Conservation (phyloP, 2,113 vertebrate genomes). For the Phycodurus eques region DNA sequence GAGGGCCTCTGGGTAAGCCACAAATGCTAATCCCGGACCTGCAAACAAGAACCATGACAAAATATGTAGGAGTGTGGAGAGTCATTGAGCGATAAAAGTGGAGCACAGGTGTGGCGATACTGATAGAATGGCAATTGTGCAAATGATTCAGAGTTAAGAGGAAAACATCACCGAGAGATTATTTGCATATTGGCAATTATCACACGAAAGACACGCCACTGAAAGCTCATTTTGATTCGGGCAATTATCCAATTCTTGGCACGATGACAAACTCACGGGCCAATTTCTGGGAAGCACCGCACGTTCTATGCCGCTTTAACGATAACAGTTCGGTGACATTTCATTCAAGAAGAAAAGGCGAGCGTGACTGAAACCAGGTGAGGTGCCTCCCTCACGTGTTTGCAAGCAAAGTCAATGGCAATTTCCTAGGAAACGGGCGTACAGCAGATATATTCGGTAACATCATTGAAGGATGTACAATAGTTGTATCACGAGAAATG, state of each 20-base stretch:
- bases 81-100: no score
- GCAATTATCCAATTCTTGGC: neutral
- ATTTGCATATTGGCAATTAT: neutral
- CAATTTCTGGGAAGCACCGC: neutral
- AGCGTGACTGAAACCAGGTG: neutral
- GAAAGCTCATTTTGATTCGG: neutral
- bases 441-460: no score
- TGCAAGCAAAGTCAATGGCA: neutral
- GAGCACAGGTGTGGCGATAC: no score
- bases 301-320: no score
- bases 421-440: neutral
- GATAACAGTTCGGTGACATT: neutral
- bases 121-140: no score
- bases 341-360: no score
- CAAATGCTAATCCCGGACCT: conserved; percentile 82
- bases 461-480: no score
- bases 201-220: neutral
- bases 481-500: no score
- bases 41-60: neutral
- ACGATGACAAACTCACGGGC: neutral
- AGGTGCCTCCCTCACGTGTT: neutral
- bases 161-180: no score
- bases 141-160: no score
- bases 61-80: no score
- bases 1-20: conserved; percentile 82